These are phyloP conservation scores for Allophyes oxyacanthae DNA, from an alignment of 2,888 invertebrate species.

Conservation along the genomic window DNA sequence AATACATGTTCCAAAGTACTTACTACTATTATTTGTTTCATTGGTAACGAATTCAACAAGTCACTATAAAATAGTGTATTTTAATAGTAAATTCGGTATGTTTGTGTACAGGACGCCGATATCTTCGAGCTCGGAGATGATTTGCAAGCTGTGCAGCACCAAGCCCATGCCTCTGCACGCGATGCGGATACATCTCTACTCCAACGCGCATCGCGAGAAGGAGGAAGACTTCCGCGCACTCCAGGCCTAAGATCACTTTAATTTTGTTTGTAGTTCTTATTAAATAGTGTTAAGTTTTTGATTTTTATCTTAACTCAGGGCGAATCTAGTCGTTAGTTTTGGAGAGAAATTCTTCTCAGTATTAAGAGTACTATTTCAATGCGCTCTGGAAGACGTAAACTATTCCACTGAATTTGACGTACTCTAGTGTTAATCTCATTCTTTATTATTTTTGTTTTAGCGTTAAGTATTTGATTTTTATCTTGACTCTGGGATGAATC, in stretches of 20 bases:
- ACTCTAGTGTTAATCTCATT: too few species aligned
- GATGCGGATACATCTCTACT: conserved; percentile 87
- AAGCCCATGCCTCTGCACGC: conserved; percentile 75
- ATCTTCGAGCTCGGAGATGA: conserved; percentile 66
- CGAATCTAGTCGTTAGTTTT: not conserved
- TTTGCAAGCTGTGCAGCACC: conserved; percentile 84
- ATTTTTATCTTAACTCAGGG: conserved; percentile 8
- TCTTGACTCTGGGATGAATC: too few species aligned
- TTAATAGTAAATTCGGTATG: not conserved
- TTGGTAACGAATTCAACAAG: too few species aligned
- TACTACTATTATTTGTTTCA: too few species aligned
- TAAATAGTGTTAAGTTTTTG: conserved; percentile 20
- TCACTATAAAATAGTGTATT: not conserved
- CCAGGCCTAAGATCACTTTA: conserved; percentile 47
- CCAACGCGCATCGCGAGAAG: conserved; percentile 79
- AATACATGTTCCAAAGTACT: too few species aligned
- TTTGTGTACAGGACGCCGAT: conserved; percentile 66
- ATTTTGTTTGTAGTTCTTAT: conserved; percentile 1
- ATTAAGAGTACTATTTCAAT: too few species aligned
- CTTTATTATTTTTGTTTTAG: too few species aligned
- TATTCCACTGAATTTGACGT: too few species aligned
- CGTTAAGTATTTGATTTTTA: too few species aligned
- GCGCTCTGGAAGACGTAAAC: too few species aligned
- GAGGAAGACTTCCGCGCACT: conserved; percentile 76
- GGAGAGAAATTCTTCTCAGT: too few species aligned